Evolutionary conservation across 2,797 vertebrate genomes (phyloP).

Genomic region (Nasua narica): DNA sequence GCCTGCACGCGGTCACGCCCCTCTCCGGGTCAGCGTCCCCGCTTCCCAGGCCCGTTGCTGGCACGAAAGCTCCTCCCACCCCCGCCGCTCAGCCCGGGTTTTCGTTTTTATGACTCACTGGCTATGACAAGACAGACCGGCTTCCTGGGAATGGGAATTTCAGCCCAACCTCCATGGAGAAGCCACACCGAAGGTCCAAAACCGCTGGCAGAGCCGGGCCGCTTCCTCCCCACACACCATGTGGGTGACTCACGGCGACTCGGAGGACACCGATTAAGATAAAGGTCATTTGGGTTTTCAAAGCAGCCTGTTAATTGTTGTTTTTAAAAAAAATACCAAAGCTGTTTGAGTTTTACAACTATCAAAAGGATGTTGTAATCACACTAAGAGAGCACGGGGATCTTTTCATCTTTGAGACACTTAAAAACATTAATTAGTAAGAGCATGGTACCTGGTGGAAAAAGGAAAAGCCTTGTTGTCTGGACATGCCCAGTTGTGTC

Average conservation of each 20-base stretch:
- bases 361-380: constrained; percentile 75
- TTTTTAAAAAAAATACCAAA: constrained; percentile 49
- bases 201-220: neutral
- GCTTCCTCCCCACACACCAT: neutral
- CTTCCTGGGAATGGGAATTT: constrained; percentile 4
- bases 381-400: constrained; percentile 10
- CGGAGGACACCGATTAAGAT: constrained; percentile 72
- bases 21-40: no score
- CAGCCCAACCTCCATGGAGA: neutral
- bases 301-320: constrained; percentile 57
- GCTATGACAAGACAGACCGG: neutral
- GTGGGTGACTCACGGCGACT: constrained; percentile 66
- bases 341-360: constrained; percentile 52
- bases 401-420: constrained; percentile 72
- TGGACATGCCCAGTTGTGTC: constrained; percentile 27
- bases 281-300: constrained; percentile 75
- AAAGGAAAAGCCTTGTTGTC: constrained; percentile 48
- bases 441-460: constrained; percentile 40
- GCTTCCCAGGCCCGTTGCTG: neutral
- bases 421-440: constrained; percentile 76
- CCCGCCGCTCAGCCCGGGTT: neutral
- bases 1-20: neutral
- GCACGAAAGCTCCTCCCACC: neutral
- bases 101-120: neutral
- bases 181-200: neutral